Evolutionary conservation across 1,140 invertebrate species (phyloP), one percentile per base, ranked within the genome.

Genomic region (Lordiphosa stackelbergi): DNA sequence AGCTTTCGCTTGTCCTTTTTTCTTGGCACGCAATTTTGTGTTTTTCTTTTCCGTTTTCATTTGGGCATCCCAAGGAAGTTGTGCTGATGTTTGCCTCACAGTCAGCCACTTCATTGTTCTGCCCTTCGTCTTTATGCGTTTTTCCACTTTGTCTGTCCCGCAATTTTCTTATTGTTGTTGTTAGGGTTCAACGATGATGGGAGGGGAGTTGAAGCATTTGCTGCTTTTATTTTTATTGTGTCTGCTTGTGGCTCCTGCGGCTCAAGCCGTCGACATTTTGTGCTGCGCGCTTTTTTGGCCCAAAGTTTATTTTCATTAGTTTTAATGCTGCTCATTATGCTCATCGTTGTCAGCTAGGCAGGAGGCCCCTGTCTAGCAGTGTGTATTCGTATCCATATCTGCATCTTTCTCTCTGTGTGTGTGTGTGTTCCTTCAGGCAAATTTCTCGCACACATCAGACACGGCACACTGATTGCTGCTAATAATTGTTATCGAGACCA

Each of bases 241-340:
- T 36, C 10, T 46, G 48, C 48, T 49, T 37, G 19, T 22, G 36
- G 36, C 71, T 73, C 49, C 54, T 57, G 42, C 53, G 60, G 51
- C 72, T 24, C 22, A 24, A 24, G 22, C 5, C 22, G 22, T 70
- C 73, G 74, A 60, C 65, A 78, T 69, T 79, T 71, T 71, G 56
- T 81, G 66, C 56, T 63, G 71, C 71, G 68, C 70, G 59, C 71
- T 68, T 69, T 74, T 74, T 68, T 34, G 75, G 62, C 62, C 45
- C 66, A 81, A 79, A 79, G 75, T 79, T 79, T 78, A 79, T 81
- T 79, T 79, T 79, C 75, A 79, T 79, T 79, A 79, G 71, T 79
- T 81, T 79, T 75, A 79, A 79, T 79, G 71, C 72, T 66, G 66
- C 77, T 79, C 75, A 79, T 79, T 79, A 79, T 75, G 68, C 57